A percentile compares a stretch with the other conserved stretches of the same genome.
Evolutionary conservation across 2,113 vertebrate genomes (phyloP).

Genomic region (Zosterops japonicus): DNA sequence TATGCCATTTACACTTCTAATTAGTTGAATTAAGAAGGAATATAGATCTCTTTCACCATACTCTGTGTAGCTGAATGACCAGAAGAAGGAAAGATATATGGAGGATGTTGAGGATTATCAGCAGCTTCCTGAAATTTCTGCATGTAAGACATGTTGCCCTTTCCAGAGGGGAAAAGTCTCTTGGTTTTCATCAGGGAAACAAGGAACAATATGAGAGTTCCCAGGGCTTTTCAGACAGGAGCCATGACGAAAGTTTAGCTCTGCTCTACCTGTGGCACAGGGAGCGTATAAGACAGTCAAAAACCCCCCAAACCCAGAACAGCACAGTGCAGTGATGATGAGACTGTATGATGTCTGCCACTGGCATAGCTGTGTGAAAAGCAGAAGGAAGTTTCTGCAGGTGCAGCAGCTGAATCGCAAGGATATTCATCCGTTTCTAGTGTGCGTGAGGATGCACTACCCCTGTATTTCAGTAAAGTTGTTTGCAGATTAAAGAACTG

Average conservation of each 20-base stretch:
- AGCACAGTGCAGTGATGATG: background rate
- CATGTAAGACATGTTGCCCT: background rate
- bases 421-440: background rate
- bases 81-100: background rate
- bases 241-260: fast-evolving
- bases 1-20: background rate
- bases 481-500: background rate
- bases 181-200: background rate
- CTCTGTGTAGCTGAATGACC: background rate
- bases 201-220: background rate
- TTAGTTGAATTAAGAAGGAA: background rate
- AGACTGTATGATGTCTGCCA: background rate
- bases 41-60: background rate
- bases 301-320: fast-evolving
- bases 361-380: background rate
- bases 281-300: background rate
- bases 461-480: background rate
- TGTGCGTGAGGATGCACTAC: fast-evolving
- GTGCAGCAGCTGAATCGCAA: background rate
- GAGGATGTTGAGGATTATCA: background rate
- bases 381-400: background rate
- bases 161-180: background rate
- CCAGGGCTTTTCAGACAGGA: background rate
- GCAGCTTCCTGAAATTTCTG: background rate
- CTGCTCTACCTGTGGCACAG: background rate